Evolutionary conservation across 1,140 invertebrate species (phyloP), one percentile per base, ranked within the genome.

Genomic region (Drosophila pseudoobscura): DNA sequence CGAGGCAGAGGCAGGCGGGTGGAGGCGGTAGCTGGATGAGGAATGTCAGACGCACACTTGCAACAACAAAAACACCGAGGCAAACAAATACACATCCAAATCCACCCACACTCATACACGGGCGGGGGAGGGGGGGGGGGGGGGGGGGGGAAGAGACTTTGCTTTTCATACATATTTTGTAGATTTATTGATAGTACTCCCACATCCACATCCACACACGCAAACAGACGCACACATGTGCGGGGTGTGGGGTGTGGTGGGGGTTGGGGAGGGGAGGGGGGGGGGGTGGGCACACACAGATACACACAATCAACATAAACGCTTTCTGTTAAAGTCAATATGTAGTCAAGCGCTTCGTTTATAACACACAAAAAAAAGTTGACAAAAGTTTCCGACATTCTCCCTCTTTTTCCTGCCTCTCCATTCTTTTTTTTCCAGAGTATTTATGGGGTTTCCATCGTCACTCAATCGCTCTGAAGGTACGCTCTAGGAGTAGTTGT

Each of bases 301-400:
- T 47, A 44, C 11, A 52, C 31, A 75, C 76, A 85, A 85, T 84
- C 80, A 74, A 58, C 56, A 64, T 73, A 85, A 84, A 69, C 59
- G 80, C 56, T 76, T 84, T 80, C 72, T 58, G 72, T 65, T 80
- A 85, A 80, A 76, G 66, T 85, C 80, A 85, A 85, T 85, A 85
- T 85, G 77, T 73, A 65, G 61, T 54, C 72, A 80, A 80, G 66
- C 73, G 76, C 80, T 85, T 80, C 76, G 80, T 73, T 85, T 84
- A 75, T 85, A 64, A 65, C 60, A 69, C 52, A 84, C 15, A 35
- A 35, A 39, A 39, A 5, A 39, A 80, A 85, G 82, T 77, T 74
- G 73, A 65, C 77, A 77, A 77, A 80, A 87, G 68, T 87, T 84
- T 87, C 74, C 35, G 64, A 69, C 63, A 52, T 39, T 39, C 20